Percentiles rank a stretch among this genome's conserved stretches.
Evolutionary conservation across 2,797 vertebrate species (phyloP).

Genomic region (Enteromius paludinosus): DNA sequence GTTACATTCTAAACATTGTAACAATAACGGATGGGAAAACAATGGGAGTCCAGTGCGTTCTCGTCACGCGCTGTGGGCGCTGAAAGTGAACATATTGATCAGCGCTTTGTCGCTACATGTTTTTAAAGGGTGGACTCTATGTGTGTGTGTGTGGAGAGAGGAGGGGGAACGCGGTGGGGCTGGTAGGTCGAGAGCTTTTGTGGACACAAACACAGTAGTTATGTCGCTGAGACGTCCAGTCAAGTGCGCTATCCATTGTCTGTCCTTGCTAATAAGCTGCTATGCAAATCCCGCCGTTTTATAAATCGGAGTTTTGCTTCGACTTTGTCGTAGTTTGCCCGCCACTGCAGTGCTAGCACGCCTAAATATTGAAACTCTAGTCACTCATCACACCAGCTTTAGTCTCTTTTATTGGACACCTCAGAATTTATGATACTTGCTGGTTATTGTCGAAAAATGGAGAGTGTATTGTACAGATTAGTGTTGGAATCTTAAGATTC

Average conservation of each 20-base stretch:
- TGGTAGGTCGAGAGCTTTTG: constrained; percentile 47
- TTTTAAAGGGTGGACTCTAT: constrained; percentile 46
- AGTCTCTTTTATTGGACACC: background rate
- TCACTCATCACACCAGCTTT: background rate
- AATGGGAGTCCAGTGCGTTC: constrained; percentile 58
- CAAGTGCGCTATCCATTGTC: background rate
- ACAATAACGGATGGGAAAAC: constrained; percentile 58
- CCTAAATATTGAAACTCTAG: background rate
- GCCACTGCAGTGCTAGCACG: background rate
- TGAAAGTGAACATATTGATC: constrained; percentile 74
- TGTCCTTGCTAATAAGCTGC: background rate
- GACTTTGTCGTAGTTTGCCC: background rate
- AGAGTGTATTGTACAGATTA: background rate
- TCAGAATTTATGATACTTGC: background rate
- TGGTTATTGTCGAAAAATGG: background rate
- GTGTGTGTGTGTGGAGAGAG: constrained; percentile 13
- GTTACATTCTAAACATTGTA: constrained; percentile 34
- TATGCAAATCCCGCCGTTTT: background rate
- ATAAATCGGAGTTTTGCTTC: background rate
- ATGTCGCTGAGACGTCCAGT: constrained; percentile 60
- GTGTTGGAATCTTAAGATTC: background rate
- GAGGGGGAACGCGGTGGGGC: constrained; percentile 37
- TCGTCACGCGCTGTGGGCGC: constrained; percentile 28
- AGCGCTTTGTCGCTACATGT: constrained; percentile 73
- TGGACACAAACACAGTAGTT: constrained; percentile 63